phyloP scores from a whole-genome alignment of 1,140 invertebrate species.

The Euura saliciscinereae region DNA sequence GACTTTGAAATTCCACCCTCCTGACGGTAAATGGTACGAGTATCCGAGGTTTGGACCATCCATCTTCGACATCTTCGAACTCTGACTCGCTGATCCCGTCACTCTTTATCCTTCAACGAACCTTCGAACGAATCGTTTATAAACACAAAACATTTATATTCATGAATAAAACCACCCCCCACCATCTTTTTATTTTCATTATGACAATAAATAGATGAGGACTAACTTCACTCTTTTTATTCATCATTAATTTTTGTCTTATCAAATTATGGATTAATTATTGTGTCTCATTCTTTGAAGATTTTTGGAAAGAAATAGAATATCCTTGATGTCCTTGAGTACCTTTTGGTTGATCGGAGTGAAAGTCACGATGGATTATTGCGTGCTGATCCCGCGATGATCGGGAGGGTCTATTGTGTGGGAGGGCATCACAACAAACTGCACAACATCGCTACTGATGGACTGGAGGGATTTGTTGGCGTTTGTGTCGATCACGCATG shows the following conservation, averaged over 20 bases:
- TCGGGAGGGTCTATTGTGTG: not conserved
- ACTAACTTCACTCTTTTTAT: not conserved
- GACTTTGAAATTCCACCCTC: slow-evolving; percentile 76
- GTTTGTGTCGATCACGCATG: not conserved
- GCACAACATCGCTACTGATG: not conserved
- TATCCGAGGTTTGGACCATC: slow-evolving; percentile 75
- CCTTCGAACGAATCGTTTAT: not conserved
- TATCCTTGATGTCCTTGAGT: no score
- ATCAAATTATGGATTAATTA: not conserved
- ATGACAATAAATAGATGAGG: not conserved
- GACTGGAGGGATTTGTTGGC: not conserved
- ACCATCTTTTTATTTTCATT: not conserved
- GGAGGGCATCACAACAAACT: not conserved
- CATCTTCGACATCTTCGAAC: slow-evolving; percentile 31
- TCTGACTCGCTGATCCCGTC: not conserved
- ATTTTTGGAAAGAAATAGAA: no score
- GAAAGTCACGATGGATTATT: no score
- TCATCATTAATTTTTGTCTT: not conserved
- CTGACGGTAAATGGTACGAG: slow-evolving; percentile 84
- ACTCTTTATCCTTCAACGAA: not conserved
- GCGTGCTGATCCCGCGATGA: no score
- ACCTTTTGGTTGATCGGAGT: no score
- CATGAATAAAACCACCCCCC: not conserved
- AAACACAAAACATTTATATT: not conserved
- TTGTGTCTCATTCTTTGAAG: no score